These are phyloP conservation scores for Typhlichthys subterraneus DNA, from an alignment of 2,797 vertebrate species.

Conservation along the genomic window DNA sequence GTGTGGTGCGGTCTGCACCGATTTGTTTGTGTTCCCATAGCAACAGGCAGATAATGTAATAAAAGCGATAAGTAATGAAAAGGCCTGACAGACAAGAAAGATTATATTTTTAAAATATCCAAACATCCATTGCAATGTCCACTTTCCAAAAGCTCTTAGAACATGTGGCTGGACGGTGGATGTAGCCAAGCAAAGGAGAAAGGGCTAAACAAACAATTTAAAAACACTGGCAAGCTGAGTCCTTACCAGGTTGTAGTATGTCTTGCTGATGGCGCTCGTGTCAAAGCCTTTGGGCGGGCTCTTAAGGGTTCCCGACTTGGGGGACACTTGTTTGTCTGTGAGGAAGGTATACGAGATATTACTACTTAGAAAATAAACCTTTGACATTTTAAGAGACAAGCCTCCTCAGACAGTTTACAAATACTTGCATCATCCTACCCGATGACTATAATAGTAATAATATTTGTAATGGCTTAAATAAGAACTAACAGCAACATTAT, in stretches of 20 bases:
- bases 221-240: background rate
- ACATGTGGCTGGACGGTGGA: background rate
- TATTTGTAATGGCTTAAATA: too few species aligned
- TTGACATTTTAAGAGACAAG: background rate
- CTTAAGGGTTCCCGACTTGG: conserved; percentile 93
- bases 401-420: background rate
- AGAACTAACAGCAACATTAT: background rate
- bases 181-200: background rate
- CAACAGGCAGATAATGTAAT: background rate
- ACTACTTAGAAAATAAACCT: too few species aligned
- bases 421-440: background rate
- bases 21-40: too few species aligned
- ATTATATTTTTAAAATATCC: too few species aligned
- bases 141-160: background rate
- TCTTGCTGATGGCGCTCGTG: conserved; percentile 92
- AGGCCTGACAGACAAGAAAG: background rate
- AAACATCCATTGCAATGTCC: background rate
- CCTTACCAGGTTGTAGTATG: conserved; percentile 97
- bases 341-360: conserved; percentile 1
- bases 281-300: conserved; percentile 95
- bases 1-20: too few species aligned
- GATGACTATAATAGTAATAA: background rate
- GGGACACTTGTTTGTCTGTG: conserved; percentile 94
- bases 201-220: background rate
- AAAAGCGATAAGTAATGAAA: background rate